Evolutionary conservation across 1,140 invertebrate species (phyloP), one percentile per base, ranked within the genome.

Genomic region (Brachionus manjavacas): DNA sequence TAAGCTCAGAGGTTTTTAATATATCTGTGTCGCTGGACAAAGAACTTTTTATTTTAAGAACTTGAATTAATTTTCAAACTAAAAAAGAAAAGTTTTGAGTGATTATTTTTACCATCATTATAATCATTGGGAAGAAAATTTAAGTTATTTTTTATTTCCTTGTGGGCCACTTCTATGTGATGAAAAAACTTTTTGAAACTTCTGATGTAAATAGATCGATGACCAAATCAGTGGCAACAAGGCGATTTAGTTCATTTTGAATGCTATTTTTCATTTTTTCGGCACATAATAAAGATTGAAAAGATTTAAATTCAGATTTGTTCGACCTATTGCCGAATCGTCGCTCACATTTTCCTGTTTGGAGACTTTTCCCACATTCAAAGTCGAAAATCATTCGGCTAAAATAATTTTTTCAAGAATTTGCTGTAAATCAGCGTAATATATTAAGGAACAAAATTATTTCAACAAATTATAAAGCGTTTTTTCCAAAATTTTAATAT

Each of bases 191-290:
- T 94, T 92, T 94, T 87, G 88, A 90, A 46, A 89, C 89, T 85
- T 92, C 92, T 85, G 90, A 97, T 84, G 99, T 97, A 72, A 99
- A 95, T 66, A 99, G 91, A 87, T 99, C 97, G 2, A 99, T 96
- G 3, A 99, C 96, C 74, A 99, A 92, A 90, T 98, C 94, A 0
- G 95, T 96, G 3, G 96, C 95, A 16, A 96, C 96, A 89, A 98
- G 94, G 49, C 93, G 92, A 89, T 98, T 95, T 84, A 99, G 89
- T 88, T 97, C 94, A 86, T 94, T 95, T 90, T 99, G 95, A 16
- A 49, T 76, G 16, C 68, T 1, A 14, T 9, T 23, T 81, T 9
- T 39, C 20, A 41, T 41, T 46, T n/a, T 60, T 23, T 81, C 52
- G n/a, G 12, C 31, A 7, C 16, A 8, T 9, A 12, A 31, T 25